Percentiles rank a stretch among this genome's conserved stretches.
Evolutionary conservation across 2,113 vertebrate genomes (phyloP).

Genomic region (Pterocles gutturalis): DNA sequence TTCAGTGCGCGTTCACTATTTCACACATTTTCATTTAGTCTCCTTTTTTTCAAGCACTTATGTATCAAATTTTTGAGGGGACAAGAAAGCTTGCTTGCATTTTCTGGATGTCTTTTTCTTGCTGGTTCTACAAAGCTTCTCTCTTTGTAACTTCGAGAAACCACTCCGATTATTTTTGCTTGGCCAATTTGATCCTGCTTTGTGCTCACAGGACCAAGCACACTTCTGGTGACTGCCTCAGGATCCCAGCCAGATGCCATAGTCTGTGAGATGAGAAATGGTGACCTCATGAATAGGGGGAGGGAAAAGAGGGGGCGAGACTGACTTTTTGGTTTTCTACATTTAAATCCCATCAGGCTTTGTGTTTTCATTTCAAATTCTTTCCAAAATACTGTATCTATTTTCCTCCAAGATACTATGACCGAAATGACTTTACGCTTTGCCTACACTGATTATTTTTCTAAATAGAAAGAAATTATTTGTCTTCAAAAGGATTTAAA

Average conservation of each 20-base stretch:
- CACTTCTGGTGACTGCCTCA: not conserved
- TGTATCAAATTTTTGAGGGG: not conserved
- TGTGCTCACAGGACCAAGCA: not conserved
- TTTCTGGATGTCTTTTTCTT: not conserved
- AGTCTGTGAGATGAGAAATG: not conserved
- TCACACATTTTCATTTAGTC: not conserved
- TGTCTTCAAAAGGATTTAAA: slow-evolving; percentile 56
- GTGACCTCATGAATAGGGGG: slow-evolving; percentile 8
- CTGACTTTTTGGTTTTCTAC: slow-evolving; percentile 38
- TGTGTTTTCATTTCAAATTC: slow-evolving; percentile 39
- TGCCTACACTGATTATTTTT: slow-evolving; percentile 50
- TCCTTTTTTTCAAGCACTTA: not conserved
- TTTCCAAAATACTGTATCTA: slow-evolving; percentile 42
- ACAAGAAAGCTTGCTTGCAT: not conserved
- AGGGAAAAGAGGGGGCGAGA: slow-evolving; percentile 36
- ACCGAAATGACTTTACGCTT: not conserved
- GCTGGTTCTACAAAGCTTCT: not conserved
- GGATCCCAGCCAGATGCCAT: slow-evolving; percentile 27
- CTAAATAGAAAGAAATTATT: slow-evolving; percentile 39
- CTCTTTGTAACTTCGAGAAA: not conserved
- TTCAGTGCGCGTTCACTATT: not conserved
- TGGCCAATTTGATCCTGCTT: not conserved
- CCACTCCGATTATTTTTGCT: not conserved
- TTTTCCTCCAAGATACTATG: slow-evolving; percentile 32
- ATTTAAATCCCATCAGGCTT: slow-evolving; percentile 50